phyloP scores from a whole-genome alignment of 2,888 invertebrate species.

The Pterobdella sp. region DNA sequence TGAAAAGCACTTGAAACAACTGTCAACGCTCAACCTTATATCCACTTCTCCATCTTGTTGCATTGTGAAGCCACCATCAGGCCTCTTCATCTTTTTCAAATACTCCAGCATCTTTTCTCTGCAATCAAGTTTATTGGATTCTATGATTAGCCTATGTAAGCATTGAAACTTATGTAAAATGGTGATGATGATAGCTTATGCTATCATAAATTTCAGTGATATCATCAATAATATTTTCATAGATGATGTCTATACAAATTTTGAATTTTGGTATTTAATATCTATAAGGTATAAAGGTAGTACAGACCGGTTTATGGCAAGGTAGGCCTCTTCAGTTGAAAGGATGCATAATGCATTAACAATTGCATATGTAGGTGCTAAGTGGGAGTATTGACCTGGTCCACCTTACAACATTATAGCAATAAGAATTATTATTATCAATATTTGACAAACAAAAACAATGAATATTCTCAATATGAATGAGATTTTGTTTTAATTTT shows the following conservation, averaged over 20 bases:
- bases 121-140: no score
- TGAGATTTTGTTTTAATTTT: background rate
- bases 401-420: conserved; percentile 63
- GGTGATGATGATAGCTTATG: no score
- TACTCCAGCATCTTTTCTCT: conserved; percentile 62
- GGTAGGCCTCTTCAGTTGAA: conserved; percentile 73
- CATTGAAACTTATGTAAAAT: no score
- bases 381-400: conserved; percentile 80
- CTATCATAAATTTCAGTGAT: no score
- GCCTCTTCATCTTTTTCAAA: conserved; percentile 66
- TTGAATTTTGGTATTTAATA: no score
- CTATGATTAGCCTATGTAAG: no score
- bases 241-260: no score
- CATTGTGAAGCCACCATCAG: conserved; percentile 83
- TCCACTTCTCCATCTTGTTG: conserved; percentile 87
- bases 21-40: conserved; percentile 54
- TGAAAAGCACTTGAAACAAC: background rate
- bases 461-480: background rate
- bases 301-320: conserved; percentile 70
- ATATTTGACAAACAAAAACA: background rate
- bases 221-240: no score
- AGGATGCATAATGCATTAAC: conserved; percentile 84
- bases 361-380: conserved; percentile 95
- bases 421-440: background rate
- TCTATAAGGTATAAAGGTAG: no score